These are phyloP conservation scores for Huso huso DNA, from an alignment of 2,797 vertebrate species.

Conservation along the genomic window DNA sequence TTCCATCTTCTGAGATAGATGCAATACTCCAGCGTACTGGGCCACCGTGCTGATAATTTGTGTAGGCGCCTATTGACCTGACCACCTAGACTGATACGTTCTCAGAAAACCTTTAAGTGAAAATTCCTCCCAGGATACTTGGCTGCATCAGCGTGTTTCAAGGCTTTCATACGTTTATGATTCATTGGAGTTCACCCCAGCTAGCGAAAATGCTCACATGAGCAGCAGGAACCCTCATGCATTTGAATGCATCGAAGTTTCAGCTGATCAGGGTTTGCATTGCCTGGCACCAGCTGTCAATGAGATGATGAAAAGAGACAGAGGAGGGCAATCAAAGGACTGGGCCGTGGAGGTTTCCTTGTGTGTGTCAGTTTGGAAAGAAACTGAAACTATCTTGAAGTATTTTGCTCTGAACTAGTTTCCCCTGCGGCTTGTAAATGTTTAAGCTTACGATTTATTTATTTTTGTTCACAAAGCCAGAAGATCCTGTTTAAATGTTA, in stretches of 20 bases:
- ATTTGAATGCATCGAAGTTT: no score
- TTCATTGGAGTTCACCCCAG: no score
- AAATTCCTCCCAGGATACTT: no score
- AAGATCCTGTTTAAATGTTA: no score
- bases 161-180: no score
- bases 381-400: conserved; percentile 9
- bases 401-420: conserved; percentile 12
- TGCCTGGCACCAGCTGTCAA: conserved; percentile 5
- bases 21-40: neutral
- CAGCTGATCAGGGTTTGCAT: neutral
- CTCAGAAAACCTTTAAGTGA: neutral
- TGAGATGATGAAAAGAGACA: conserved; percentile 12
- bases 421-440: neutral
- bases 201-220: no score
- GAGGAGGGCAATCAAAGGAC: conserved; percentile 4
- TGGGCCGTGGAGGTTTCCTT: neutral
- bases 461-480: no score
- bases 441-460: no score
- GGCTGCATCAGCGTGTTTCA: no score
- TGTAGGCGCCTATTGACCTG: neutral
- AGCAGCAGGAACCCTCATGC: no score
- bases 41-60: conserved; percentile 1
- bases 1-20: neutral
- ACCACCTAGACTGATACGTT: neutral
- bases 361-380: conserved; percentile 15